Evolutionary conservation across 2,113 vertebrate genomes (phyloP).

Genomic region (Diadophis punctatus): DNA sequence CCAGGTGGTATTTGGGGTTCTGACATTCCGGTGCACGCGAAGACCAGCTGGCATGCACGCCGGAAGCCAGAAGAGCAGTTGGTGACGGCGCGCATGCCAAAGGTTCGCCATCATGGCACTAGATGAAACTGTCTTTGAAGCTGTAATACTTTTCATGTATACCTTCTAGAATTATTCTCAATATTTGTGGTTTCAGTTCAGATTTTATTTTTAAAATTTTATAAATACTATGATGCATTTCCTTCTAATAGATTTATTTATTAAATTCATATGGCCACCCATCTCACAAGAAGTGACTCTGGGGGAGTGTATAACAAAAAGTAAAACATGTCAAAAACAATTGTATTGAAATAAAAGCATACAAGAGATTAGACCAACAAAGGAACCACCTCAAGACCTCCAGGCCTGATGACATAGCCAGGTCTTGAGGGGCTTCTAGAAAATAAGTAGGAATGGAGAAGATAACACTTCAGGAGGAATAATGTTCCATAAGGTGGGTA

Average conservation of each 20-base stretch:
- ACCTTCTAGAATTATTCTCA: not conserved
- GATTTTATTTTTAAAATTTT: not conserved
- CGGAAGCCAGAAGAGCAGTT: too few species aligned
- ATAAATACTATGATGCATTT: not conserved
- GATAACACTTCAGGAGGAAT: not conserved
- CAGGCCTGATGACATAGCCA: not conserved
- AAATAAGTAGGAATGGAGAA: not conserved
- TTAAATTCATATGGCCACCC: not conserved
- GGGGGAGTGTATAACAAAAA: not conserved
- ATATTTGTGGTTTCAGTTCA: not conserved
- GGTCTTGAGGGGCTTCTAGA: not conserved
- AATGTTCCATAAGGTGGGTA: not conserved
- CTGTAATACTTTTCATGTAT: not conserved
- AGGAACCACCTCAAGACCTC: not conserved
- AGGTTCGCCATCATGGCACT: not conserved
- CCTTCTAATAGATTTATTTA: not conserved
- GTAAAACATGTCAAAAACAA: not conserved
- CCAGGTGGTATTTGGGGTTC: too few species aligned
- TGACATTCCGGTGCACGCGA: too few species aligned
- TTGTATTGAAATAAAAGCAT: not conserved
- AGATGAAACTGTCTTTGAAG: not conserved
- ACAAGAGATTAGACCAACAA: not conserved
- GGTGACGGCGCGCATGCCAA: too few species aligned
- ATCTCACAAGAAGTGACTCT: not conserved
- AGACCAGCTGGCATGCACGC: too few species aligned